A percentile compares a stretch with the other conserved stretches of the same genome.
phyloP scores from a whole-genome alignment of 2,797 vertebrate genomes.

The Petrocephalus schoutedeni region DNA sequence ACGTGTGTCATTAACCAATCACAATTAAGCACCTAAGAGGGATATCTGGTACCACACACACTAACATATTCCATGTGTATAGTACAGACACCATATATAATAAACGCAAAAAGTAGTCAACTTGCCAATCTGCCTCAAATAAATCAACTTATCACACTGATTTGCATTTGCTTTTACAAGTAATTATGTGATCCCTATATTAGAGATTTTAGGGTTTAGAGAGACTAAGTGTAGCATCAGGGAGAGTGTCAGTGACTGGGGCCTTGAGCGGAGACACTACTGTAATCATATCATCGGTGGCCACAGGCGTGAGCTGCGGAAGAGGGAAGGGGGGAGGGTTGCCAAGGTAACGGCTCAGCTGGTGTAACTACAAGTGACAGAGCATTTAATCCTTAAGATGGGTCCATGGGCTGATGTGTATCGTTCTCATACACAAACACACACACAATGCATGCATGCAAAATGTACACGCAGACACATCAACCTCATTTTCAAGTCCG shows the following conservation, averaged over 20 bases:
- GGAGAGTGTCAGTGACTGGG: not conserved
- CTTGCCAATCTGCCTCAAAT: not conserved
- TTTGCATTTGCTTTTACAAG: not conserved
- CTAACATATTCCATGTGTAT: too few relatives aligned
- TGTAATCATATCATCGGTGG: not conserved
- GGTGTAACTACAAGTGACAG: conserved; percentile 33
- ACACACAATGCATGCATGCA: not conserved
- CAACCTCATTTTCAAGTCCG: not conserved
- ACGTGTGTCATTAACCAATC: too few relatives aligned
- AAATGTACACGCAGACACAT: not conserved
- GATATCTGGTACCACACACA: too few relatives aligned
- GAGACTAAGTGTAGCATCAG: not conserved
- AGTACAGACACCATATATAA: not conserved
- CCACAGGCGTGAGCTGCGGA: not conserved
- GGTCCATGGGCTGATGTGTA: not conserved
- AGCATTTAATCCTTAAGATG: conserved; percentile 20
- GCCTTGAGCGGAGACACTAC: not conserved
- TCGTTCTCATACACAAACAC: conserved; percentile 25
- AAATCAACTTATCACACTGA: not conserved
- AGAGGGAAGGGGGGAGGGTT: conserved; percentile 15
- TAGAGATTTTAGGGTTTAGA: not conserved
- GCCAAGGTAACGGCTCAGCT: conserved; percentile 26
- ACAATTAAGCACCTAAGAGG: too few relatives aligned
- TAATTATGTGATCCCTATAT: not conserved
- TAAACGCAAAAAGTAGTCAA: not conserved